These are phyloP conservation scores for Notechis scutatus DNA, from an alignment of 2,113 vertebrate species.

Conservation along the genomic window DNA sequence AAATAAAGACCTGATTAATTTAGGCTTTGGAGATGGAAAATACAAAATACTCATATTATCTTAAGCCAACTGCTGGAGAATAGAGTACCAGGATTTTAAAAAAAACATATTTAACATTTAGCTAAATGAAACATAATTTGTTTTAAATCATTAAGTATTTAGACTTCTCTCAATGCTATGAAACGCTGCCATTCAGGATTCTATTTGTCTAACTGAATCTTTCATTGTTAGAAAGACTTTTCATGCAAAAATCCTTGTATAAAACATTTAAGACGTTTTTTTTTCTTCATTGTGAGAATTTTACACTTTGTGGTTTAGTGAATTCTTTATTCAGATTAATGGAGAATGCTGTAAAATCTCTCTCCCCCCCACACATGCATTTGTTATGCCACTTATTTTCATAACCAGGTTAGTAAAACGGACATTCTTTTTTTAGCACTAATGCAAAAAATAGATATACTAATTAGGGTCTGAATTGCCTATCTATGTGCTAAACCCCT, in stretches of 20 bases:
- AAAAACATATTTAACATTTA: slow-evolving; percentile 43
- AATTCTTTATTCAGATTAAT: slow-evolving; percentile 32
- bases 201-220: slow-evolving; percentile 66
- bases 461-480: slow-evolving; percentile 53
- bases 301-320: slow-evolving; percentile 40
- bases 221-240: slow-evolving; percentile 44
- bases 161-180: slow-evolving; percentile 50
- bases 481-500: slow-evolving; percentile 26
- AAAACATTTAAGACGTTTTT: slow-evolving; percentile 31
- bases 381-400: slow-evolving; percentile 56
- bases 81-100: slow-evolving; percentile 34
- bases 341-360: slow-evolving; percentile 49
- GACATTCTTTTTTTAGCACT: slow-evolving; percentile 69
- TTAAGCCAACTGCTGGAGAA: slow-evolving; percentile 53
- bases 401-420: slow-evolving; percentile 58
- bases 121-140: slow-evolving; percentile 58
- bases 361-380: slow-evolving; percentile 3
- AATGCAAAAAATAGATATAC: slow-evolving; percentile 69
- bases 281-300: slow-evolving; percentile 35
- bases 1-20: slow-evolving; percentile 74
- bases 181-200: slow-evolving; percentile 58
- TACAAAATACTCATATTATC: slow-evolving; percentile 67
- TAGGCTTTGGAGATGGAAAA: slow-evolving; percentile 66
- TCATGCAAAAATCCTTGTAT: slow-evolving; percentile 27
- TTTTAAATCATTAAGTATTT: slow-evolving; percentile 54